These are phyloP conservation scores for Aplocera efformata DNA, from an alignment of 2,888 invertebrate species.

Conservation along the genomic window DNA sequence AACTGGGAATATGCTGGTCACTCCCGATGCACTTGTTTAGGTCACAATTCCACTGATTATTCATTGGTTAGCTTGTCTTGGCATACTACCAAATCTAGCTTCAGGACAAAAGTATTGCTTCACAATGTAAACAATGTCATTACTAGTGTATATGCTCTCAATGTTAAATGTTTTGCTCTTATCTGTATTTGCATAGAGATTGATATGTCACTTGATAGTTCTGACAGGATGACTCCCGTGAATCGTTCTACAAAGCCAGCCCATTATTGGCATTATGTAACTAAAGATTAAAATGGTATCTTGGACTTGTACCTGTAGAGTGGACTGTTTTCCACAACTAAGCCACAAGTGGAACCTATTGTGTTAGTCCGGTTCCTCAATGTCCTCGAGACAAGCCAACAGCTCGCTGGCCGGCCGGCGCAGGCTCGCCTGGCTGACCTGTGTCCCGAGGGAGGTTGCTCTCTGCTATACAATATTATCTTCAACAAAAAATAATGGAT, in stretches of 20 bases:
- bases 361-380: too few relatives aligned
- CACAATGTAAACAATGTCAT: conserved; percentile 16
- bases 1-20: conserved; percentile 15
- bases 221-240: not conserved
- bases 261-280: too few relatives aligned
- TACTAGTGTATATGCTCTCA: conserved; percentile 8
- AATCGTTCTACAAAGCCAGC: not conserved
- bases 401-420: too few relatives aligned
- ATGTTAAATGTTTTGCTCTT: conserved; percentile 22
- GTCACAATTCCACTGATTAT: not conserved
- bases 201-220: not conserved
- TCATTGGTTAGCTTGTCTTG: conserved; percentile 12
- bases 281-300: too few relatives aligned
- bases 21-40: conserved; percentile 13
- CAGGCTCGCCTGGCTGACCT: too few relatives aligned
- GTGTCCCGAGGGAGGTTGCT: too few relatives aligned
- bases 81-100: conserved; percentile 23
- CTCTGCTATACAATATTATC: too few relatives aligned
- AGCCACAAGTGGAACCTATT: too few relatives aligned
- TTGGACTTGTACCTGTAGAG: too few relatives aligned
- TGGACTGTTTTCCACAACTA: too few relatives aligned
- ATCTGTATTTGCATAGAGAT: conserved; percentile 14
- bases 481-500: too few relatives aligned
- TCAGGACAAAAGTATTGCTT: conserved; percentile 16
- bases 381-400: too few relatives aligned